Evolutionary conservation across 2,113 vertebrate species (phyloP), one percentile per base, ranked within the genome.

Genomic region (Daboia siamensis): DNA sequence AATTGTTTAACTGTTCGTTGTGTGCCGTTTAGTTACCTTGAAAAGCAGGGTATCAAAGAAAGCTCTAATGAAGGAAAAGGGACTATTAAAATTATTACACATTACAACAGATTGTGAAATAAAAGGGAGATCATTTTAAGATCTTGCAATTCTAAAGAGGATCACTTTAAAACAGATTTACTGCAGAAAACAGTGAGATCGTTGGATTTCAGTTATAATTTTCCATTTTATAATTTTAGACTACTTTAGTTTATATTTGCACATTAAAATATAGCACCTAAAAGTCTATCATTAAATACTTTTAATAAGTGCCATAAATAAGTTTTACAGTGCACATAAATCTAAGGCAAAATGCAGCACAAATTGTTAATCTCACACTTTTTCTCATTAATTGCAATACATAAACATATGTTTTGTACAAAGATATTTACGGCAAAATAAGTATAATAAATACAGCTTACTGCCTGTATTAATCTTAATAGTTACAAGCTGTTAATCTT

Each of bases 401-500:
- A 99, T 99, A 98, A 99, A 98, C 98, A 98, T 98, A 98, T 98
- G 98, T 98, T 99, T 99, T 99, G 98, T 98, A 98, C 98, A 97
- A 98, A 98, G 98, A 99, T 98, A 98, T 98, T 98, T 98, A 98
- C 97, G 95, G 97, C 98, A 98, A 98, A 98, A 98, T 99, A 99
- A 99, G 99, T 98, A 98, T 98, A 99, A 99, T 99, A 99, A 99
- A 99, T 98, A 98, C 98, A 97, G 97, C 97, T 97, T 99, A 98
- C 97, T 96, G 96, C 97, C 94, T 93, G 97, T 97, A 98, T 99
- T 99, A 99, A 99, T 99, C 99, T 98, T 98, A 98, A 98, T 97
- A 98, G 98, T 98, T 98, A 98, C 98, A 98, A 98, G 98, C 98
- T 99, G 99, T 99, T 99, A 99, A 99, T 99, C 98, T 99, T 99